Conservation (phyloP, 64 coral and sea anemone species). For the Orbicella faveolata region DNA sequence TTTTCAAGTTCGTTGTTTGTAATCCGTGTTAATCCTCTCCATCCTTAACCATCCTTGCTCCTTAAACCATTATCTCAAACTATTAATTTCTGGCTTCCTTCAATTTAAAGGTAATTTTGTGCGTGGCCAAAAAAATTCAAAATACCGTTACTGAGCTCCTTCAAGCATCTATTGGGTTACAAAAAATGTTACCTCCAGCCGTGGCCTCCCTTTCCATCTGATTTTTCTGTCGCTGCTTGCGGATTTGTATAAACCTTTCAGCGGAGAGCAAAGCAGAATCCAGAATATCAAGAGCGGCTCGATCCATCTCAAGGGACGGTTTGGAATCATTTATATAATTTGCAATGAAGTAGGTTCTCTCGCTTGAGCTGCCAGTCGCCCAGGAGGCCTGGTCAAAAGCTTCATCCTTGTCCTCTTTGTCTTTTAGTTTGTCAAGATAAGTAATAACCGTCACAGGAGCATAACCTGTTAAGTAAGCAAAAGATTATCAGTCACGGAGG, state of each 20-base stretch:
- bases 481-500: background rate
- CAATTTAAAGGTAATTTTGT: no score
- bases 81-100: no score
- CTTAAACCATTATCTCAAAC: no score
- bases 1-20: no score
- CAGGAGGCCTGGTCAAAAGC: constrained; percentile 52
- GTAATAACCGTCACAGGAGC: constrained; percentile 80
- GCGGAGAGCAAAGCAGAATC: constrained; percentile 69
- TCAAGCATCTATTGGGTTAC: background rate
- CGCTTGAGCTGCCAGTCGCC: constrained; percentile 65
- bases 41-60: no score
- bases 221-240: constrained; percentile 55
- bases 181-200: background rate
- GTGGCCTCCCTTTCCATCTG: constrained; percentile 11
- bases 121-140: no score
- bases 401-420: constrained; percentile 29
- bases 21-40: no score
- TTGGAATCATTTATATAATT: constrained; percentile 62
- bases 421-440: constrained; percentile 62
- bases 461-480: constrained; percentile 31
- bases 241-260: constrained; percentile 65
- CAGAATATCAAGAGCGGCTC: constrained; percentile 51
- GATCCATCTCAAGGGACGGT: constrained; percentile 20
- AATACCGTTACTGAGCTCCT: no score
- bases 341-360: constrained; percentile 75